Percentiles rank a stretch among this genome's conserved stretches.
phyloP scores from a whole-genome alignment of 2,113 vertebrate species.

The Theropithecus gelada region DNA sequence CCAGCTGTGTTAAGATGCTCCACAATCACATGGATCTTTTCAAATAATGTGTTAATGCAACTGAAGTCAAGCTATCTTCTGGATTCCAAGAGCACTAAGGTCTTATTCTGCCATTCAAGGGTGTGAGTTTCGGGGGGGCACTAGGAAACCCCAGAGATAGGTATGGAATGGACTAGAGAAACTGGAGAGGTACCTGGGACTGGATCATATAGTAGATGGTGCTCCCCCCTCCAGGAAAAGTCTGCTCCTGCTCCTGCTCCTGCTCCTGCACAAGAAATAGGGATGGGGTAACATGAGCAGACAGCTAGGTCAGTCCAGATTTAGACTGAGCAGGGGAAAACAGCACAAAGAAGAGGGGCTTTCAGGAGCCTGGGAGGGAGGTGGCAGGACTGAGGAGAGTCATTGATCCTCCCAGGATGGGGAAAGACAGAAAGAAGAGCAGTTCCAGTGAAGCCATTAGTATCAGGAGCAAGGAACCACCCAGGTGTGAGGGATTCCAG shows the following conservation, averaged over 20 bases:
- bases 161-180: background rate
- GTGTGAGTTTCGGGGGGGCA: background rate
- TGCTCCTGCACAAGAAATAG: background rate
- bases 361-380: background rate
- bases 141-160: background rate
- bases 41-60: background rate
- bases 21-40: background rate
- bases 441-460: background rate
- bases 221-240: rapidly evolving
- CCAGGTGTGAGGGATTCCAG: background rate
- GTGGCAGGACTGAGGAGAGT: background rate
- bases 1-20: background rate
- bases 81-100: background rate
- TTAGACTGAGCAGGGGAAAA: background rate
- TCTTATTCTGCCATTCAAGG: background rate
- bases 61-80: background rate
- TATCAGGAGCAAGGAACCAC: background rate
- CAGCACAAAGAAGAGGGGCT: background rate
- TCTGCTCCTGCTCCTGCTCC: background rate
- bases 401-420: background rate
- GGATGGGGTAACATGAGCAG: rapidly evolving
- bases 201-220: conserved; percentile 53
- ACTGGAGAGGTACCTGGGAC: conserved; percentile 12
- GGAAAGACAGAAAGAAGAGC: background rate
- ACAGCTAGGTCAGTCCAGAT: too few relatives aligned